Base-by-base conservation (phyloP, 2,888 invertebrate species). In the Charanyca ferruginea region DNA sequence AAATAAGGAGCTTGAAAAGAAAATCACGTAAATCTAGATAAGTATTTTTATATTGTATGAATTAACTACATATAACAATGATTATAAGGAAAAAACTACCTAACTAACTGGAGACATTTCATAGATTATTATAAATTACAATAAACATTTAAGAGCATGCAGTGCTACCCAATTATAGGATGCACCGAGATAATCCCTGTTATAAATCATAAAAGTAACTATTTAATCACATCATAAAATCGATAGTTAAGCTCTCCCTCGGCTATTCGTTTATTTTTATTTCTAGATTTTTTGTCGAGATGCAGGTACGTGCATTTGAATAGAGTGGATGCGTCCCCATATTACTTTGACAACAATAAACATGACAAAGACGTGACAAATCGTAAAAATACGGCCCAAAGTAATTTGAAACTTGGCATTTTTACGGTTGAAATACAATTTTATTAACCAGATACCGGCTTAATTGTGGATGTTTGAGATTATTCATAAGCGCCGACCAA, bases 161-260 rank as follows among this genome's bases (percentile, higher is more conserved):
- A 57, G 13, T 32, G 32, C 55, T 61, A 42, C 45, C 32, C 48
- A 49, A 55, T 59, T 77, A 66, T 45, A 16, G 35, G 28, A 54
- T 61, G 41, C 35, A 38, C 57, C 41, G 28, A 57, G 72, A 53
- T 63, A 32, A 52, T 53, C 58, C 42, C 18, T 28, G 61, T 66
- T 45, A 79, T 83, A 80, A 78, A 80, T 84, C 68, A 80, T 54
- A 49, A 47, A 49, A 64, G 72, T 16, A 38, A 13, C 38, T 77
- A 73, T 69, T 66, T 74, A 71, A 71, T 65, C 66, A 54, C 52
- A 49, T 53, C 66, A 64, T 75, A 70, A 62, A 66, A 72, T 60
- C 61, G 49, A 67, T 63, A 48, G 57, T 44, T 20, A 63, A 51
- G 38, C 42, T 65, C 58, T 59, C 18, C 18, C 3, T 47, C 48